These are phyloP conservation scores for Imbricaverruca yamaguchii DNA, from an alignment of 2,888 invertebrate species.

Conservation along the genomic window DNA sequence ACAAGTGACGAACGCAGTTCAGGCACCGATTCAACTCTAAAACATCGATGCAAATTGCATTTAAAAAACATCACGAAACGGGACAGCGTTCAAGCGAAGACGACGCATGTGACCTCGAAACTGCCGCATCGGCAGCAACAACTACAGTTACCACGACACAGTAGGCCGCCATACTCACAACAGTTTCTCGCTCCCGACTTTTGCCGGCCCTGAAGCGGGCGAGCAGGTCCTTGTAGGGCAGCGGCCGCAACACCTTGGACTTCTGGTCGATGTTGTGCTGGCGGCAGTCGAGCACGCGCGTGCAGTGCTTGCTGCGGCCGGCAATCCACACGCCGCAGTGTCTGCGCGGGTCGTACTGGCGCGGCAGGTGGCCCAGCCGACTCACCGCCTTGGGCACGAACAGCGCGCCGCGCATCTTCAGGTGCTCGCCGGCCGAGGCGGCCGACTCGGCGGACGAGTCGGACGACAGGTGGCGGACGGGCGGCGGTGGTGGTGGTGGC, in stretches of 20 bases:
- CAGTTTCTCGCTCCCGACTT: neutral
- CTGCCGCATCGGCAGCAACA: too few species aligned
- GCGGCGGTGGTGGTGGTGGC: neutral
- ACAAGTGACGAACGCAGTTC: too few species aligned
- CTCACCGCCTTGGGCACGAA: neutral
- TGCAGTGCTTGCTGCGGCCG: conserved; percentile 33
- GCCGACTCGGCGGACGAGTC: neutral
- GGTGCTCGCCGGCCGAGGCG: neutral
- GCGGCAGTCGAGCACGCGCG: conserved; percentile 33
- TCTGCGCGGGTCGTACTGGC: conserved; percentile 32
- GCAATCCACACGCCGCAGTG: conserved; percentile 33
- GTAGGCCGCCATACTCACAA: neutral
- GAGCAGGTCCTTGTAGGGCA: conserved; percentile 8
- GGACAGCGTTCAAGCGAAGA: too few species aligned
- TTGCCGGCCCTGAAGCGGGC: conserved; percentile 13
- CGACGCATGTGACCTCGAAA: too few species aligned
- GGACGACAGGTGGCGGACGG: neutral
- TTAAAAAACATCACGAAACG: too few species aligned
- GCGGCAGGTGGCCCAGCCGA: conserved; percentile 7
- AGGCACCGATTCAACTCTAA: too few species aligned
- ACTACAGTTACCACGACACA: too few species aligned
- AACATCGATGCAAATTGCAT: too few species aligned
- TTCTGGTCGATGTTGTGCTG: conserved; percentile 27
- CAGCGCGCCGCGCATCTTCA: neutral
- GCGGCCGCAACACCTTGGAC: neutral